Conservation (phyloP, 1,140 invertebrate genomes). For the Gryon sp. region DNA sequence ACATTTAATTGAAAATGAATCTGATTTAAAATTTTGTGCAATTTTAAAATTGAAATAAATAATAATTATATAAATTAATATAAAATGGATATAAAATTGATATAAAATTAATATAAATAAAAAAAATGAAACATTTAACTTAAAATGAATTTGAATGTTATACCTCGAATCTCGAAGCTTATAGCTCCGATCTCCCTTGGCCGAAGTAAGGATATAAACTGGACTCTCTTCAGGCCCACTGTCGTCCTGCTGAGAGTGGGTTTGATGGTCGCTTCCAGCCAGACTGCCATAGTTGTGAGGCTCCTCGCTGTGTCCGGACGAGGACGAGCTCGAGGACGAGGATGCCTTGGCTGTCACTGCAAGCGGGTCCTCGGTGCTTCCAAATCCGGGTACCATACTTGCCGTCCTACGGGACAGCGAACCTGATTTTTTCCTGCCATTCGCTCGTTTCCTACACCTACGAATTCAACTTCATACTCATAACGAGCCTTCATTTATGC, state of each 20-base stretch:
- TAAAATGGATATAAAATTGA: no score
- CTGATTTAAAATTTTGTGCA: no score
- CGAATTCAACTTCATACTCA: slow-evolving; percentile 71
- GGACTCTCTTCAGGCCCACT: slow-evolving; percentile 77
- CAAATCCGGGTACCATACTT: slow-evolving; percentile 73
- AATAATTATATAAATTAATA: no score
- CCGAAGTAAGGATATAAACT: slow-evolving; percentile 77
- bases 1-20: no score
- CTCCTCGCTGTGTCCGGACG: slow-evolving; percentile 76
- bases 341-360: slow-evolving; percentile 68
- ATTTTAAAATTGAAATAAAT: no score
- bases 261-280: slow-evolving; percentile 75
- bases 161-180: slow-evolving; percentile 77
- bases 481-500: slow-evolving; percentile 59
- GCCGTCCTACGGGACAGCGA: slow-evolving; percentile 76
- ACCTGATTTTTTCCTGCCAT: slow-evolving; percentile 78
- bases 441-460: slow-evolving; percentile 77
- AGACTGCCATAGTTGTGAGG: slow-evolving; percentile 73
- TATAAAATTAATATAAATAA: no score
- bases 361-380: slow-evolving; percentile 67
- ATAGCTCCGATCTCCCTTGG: slow-evolving; percentile 77
- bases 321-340: slow-evolving; percentile 78
- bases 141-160: background rate
- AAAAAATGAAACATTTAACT: background rate
- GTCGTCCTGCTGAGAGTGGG: slow-evolving; percentile 76